Percentiles rank a stretch among this genome's conserved stretches.
These are phyloP conservation scores for Myzus persicae DNA, from an alignment of 1,140 invertebrate genomes.

Conservation along the genomic window DNA sequence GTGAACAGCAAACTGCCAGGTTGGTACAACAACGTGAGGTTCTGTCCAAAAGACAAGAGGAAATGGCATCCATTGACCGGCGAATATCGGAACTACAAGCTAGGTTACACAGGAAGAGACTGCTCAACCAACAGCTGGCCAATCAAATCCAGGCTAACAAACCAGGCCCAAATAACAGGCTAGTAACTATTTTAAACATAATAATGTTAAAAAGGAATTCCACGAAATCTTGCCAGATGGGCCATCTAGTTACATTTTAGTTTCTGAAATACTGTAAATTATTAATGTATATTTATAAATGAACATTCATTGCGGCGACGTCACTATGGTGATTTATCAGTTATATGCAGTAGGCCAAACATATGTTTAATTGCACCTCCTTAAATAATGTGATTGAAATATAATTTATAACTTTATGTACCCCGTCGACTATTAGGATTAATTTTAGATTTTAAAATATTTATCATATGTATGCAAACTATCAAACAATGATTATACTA, in stretches of 20 bases:
- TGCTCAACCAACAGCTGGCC: constrained; percentile 85
- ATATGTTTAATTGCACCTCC: too few relatives aligned
- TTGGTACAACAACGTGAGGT: constrained; percentile 86
- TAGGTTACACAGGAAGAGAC: constrained; percentile 84
- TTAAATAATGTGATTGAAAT: background rate
- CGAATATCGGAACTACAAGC: constrained; percentile 92
- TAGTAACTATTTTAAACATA: background rate
- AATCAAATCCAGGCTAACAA: constrained; percentile 72
- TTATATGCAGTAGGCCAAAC: background rate
- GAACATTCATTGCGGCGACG: background rate
- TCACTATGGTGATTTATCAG: background rate
- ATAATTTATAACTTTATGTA: background rate
- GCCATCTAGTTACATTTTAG: background rate
- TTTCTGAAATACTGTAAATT: background rate
- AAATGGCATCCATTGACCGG: constrained; percentile 89
- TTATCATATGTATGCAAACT: background rate
- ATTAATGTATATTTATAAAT: background rate
- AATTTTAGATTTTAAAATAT: background rate
- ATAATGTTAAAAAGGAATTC: background rate
- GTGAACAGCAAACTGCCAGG: constrained; percentile 90
- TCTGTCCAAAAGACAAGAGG: constrained; percentile 84
- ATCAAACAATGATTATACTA: background rate
- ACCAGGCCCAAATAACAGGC: constrained; percentile 60
- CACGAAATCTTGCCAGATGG: background rate
- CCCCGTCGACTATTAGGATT: background rate